Evolutionary conservation across 2,888 invertebrate species (phyloP).

Genomic region (Cephus nigrinus): DNA sequence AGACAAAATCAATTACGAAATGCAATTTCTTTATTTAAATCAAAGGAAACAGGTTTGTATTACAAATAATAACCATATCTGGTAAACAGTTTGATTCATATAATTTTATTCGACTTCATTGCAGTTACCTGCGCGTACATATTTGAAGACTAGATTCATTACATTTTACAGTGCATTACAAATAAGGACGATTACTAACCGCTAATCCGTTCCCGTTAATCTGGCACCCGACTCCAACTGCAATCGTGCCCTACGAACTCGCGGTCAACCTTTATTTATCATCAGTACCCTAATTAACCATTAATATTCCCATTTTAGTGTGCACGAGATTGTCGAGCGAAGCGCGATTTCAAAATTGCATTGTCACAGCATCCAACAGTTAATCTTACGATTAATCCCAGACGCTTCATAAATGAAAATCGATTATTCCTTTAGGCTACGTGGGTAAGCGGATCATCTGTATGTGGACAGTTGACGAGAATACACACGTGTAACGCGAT

Average conservation of each 20-base stretch:
- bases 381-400: background rate
- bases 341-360: constrained; percentile 32
- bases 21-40: background rate
- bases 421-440: background rate
- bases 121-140: constrained; percentile 40
- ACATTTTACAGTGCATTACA: constrained; percentile 27
- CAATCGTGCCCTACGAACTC: constrained; percentile 7
- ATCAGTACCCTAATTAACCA: constrained; percentile 15
- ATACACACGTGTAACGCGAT: background rate
- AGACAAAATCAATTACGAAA: background rate
- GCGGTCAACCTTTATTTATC: background rate
- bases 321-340: constrained; percentile 34
- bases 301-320: constrained; percentile 27
- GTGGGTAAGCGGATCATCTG: background rate
- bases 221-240: constrained; percentile 1
- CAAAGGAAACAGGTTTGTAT: background rate
- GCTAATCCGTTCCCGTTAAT: constrained; percentile 1
- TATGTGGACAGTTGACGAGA: background rate
- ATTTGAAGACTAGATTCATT: constrained; percentile 30
- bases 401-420: background rate
- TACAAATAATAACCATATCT: background rate
- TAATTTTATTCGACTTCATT: constrained; percentile 46
- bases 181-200: constrained; percentile 23
- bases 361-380: constrained; percentile 13
- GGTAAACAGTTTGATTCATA: constrained; percentile 17